Percentiles rank a stretch among this genome's conserved stretches.
Evolutionary conservation across 2,888 invertebrate species (phyloP).

Genomic region (Dasypogon diadema): DNA sequence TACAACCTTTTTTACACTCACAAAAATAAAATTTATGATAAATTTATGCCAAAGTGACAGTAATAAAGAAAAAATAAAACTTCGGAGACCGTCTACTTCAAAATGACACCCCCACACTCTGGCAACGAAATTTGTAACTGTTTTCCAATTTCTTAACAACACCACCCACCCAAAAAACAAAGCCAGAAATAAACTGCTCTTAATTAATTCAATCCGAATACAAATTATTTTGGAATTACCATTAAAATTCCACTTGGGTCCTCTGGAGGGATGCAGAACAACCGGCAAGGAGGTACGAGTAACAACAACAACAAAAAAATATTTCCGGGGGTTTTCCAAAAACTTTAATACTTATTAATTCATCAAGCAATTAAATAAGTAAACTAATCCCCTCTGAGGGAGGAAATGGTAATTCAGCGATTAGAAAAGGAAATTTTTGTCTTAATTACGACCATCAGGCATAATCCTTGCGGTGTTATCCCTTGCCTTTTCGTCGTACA

Average conservation of each 20-base stretch:
- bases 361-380: constrained; percentile 35
- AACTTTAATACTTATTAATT: constrained; percentile 18
- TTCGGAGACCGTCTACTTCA: too few species aligned
- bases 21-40: too few species aligned
- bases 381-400: constrained; percentile 20
- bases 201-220: not conserved
- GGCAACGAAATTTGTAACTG: too few species aligned
- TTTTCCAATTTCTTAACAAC: too few species aligned
- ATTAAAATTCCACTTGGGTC: not conserved
- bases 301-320: not conserved
- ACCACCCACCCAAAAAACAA: too few species aligned
- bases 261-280: not conserved
- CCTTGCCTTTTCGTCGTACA: not conserved
- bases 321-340: not conserved
- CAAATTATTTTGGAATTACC: not conserved
- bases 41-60: too few species aligned
- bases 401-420: constrained; percentile 29
- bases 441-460: constrained; percentile 35
- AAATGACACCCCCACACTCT: too few species aligned
- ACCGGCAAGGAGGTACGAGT: too few species aligned
- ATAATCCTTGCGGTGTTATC: not conserved
- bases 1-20: too few species aligned
- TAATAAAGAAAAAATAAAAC: too few species aligned
- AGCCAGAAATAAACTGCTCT: too few species aligned
- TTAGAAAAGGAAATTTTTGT: constrained; percentile 17